phyloP scores from a whole-genome alignment of 2,797 vertebrate species.

The Clamator glandarius region DNA sequence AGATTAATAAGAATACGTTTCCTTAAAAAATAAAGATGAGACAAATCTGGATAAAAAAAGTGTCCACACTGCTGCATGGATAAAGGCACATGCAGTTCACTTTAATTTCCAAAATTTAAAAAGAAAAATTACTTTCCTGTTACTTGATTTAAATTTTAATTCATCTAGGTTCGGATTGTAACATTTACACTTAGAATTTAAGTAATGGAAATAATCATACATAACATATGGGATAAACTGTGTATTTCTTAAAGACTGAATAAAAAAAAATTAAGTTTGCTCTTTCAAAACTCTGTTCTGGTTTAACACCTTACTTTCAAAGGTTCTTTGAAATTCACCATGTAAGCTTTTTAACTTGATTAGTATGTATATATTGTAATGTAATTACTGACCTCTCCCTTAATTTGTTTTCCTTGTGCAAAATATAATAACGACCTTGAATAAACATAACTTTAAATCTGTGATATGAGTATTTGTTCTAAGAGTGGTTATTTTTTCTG shows the following conservation, averaged over 20 bases:
- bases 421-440: background rate
- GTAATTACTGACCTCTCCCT: background rate
- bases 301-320: background rate
- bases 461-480: background rate
- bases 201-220: background rate
- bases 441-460: slow-evolving; percentile 18
- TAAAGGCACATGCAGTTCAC: background rate
- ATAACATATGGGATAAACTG: background rate
- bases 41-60: background rate
- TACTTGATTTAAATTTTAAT: background rate
- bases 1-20: background rate
- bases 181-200: background rate
- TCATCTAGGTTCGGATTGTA: background rate
- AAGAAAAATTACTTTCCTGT: background rate
- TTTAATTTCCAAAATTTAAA: background rate
- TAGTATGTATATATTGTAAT: background rate
- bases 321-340: background rate
- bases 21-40: slow-evolving; percentile 15
- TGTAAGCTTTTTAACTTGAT: slow-evolving; percentile 9
- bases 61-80: background rate
- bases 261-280: background rate
- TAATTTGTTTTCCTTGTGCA: slow-evolving; percentile 10
- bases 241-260: background rate
- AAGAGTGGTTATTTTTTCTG: background rate
- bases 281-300: background rate